phyloP scores from a whole-genome alignment of 1,140 invertebrate genomes.

The Ostrea edulis region DNA sequence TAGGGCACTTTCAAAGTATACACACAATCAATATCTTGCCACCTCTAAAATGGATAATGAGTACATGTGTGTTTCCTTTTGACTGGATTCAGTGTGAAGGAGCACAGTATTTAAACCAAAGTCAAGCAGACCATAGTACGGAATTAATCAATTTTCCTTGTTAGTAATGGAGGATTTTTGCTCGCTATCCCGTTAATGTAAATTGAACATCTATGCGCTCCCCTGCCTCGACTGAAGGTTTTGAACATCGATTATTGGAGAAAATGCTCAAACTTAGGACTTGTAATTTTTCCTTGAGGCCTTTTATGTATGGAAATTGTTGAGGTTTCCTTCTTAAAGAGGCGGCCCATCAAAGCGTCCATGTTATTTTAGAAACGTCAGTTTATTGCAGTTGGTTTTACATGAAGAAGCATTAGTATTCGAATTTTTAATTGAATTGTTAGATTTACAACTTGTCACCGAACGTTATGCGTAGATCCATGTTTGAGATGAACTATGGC shows the following conservation, averaged over 20 bases:
- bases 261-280: conserved; percentile 37
- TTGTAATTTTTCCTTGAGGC: conserved; percentile 23
- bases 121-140: conserved; percentile 1
- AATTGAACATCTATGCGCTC: conserved; percentile 19
- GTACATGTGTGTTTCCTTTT: neutral
- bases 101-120: conserved; percentile 7
- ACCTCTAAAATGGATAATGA: neutral
- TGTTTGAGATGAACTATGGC: conserved; percentile 11
- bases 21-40: neutral
- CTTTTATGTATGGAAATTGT: conserved; percentile 4
- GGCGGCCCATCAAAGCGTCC: neutral
- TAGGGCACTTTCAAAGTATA: neutral
- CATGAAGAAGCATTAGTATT: neutral
- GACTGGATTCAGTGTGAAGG: neutral
- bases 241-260: conserved; percentile 20
- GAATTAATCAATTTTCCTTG: conserved; percentile 30
- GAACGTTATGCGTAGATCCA: neutral
- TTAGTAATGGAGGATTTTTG: conserved; percentile 27
- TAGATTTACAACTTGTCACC: conserved; percentile 20
- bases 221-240: conserved; percentile 14
- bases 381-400: neutral
- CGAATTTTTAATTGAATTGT: neutral
- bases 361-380: neutral
- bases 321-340: neutral
- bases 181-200: conserved; percentile 2